Percentiles rank a stretch among this genome's conserved stretches.
phyloP scores from a whole-genome alignment of 2,797 vertebrate species.

The Glossophaga mutica region DNA sequence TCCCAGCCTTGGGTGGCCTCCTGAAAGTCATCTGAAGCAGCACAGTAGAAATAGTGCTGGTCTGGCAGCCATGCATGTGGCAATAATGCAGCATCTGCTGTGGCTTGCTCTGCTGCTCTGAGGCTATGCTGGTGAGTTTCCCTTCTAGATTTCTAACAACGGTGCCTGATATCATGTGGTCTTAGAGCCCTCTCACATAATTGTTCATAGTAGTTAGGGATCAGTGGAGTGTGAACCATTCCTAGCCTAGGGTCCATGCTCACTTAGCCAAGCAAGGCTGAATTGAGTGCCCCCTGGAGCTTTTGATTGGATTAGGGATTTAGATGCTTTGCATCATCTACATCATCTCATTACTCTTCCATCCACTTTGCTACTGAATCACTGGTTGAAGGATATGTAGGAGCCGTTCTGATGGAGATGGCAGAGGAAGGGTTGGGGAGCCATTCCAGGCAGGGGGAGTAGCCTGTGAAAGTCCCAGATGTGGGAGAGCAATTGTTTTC shows the following conservation, averaged over 20 bases:
- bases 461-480: background rate
- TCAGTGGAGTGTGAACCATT: background rate
- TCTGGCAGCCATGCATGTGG: background rate
- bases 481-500: background rate
- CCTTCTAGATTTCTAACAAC: slow-evolving; percentile 26
- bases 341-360: background rate
- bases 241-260: background rate
- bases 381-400: background rate
- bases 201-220: background rate
- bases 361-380: background rate
- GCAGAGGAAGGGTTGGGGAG: background rate
- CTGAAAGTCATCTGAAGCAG: background rate
- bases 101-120: background rate
- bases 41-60: background rate
- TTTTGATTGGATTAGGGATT: background rate
- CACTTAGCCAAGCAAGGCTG: background rate
- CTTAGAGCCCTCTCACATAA: background rate
- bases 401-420: background rate
- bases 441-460: background rate
- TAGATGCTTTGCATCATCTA: background rate
- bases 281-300: background rate
- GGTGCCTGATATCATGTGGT: background rate
- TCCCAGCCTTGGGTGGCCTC: background rate
- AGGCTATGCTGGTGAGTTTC: background rate
- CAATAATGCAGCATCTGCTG: background rate